phyloP scores from a whole-genome alignment of 2,888 invertebrate species.

The Leistus spinibarbis region DNA sequence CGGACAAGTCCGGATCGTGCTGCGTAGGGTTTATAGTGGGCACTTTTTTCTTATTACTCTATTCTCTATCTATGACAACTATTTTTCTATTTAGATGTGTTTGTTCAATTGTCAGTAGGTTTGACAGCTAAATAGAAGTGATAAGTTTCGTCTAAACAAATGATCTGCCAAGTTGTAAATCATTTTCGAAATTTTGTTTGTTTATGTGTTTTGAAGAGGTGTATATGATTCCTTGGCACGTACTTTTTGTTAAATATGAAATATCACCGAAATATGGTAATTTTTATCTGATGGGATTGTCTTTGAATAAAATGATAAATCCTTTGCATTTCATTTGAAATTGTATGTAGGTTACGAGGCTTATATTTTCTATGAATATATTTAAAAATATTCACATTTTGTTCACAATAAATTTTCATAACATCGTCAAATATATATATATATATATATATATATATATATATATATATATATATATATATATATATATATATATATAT shows the following conservation, averaged over 20 bases:
- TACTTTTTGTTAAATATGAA: not conserved
- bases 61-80: conserved; percentile 4
- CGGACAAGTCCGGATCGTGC: conserved; percentile 5
- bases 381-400: not conserved
- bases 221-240: not conserved
- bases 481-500: no score
- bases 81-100: not conserved
- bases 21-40: conserved; percentile 22
- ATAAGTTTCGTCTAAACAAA: not conserved
- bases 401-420: not conserved
- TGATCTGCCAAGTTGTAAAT: not conserved
- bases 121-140: not conserved
- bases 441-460: no score
- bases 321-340: not conserved
- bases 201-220: not conserved
- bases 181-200: not conserved
- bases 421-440: no score
- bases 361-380: no score
- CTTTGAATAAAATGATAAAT: not conserved
- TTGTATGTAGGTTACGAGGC: not conserved
- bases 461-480: no score
- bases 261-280: not conserved
- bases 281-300: not conserved
- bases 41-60: conserved; percentile 20
- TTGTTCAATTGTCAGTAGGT: not conserved